Conservation (phyloP, 2,888 invertebrate species). For the Caenorhabditis doughertyi region DNA sequence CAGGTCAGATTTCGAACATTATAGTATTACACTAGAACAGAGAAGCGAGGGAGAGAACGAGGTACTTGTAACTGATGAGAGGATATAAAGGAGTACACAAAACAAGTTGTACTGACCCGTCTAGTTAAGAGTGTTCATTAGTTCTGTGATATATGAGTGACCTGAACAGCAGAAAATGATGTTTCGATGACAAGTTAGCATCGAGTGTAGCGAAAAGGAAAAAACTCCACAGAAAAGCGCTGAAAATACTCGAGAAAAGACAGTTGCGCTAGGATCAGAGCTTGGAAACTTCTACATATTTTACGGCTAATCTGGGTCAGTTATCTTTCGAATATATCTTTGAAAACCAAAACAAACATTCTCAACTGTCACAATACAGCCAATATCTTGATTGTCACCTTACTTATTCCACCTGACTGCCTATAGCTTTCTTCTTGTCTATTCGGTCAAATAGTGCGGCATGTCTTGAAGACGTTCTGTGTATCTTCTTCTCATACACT, state of each 20-base stretch:
- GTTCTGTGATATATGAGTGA: slow-evolving; percentile 28
- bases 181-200: background rate
- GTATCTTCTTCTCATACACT: slow-evolving; percentile 3
- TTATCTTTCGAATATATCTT: background rate
- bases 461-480: slow-evolving; percentile 20
- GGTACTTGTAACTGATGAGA: slow-evolving; percentile 44
- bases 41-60: background rate
- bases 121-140: slow-evolving; percentile 40
- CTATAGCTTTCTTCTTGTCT: slow-evolving; percentile 14
- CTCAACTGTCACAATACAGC: slow-evolving; percentile 1
- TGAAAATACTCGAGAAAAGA: too few relatives aligned
- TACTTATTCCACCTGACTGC: slow-evolving; percentile 41
- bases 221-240: background rate
- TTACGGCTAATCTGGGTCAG: background rate
- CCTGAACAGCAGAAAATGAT: background rate
- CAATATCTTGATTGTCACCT: slow-evolving; percentile 7
- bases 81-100: slow-evolving; percentile 27
- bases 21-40: slow-evolving; percentile 34
- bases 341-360: slow-evolving; percentile 15
- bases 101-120: slow-evolving; percentile 40
- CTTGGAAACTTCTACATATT: too few relatives aligned
- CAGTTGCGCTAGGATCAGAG: too few relatives aligned
- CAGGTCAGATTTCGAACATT: slow-evolving; percentile 72
- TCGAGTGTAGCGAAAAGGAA: background rate
- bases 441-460: slow-evolving; percentile 40